Evolutionary conservation across 2,113 vertebrate species (phyloP).

Genomic region (Mola mola): DNA sequence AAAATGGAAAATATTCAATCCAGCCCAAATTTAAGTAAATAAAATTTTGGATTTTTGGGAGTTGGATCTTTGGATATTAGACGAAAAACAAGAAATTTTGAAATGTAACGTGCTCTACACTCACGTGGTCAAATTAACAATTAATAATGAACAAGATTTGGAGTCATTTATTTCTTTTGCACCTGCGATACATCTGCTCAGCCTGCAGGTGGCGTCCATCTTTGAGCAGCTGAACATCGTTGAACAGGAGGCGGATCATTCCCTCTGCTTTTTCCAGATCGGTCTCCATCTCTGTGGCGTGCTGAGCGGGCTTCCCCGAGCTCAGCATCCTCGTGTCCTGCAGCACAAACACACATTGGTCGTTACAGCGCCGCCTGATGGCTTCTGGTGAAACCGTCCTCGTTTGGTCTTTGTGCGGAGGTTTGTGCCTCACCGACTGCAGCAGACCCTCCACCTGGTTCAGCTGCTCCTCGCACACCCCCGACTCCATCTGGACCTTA

Average conservation of each 20-base stretch:
- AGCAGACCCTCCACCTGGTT: constrained; percentile 92
- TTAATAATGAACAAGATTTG: too few relatives aligned
- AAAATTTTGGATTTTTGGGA: too few relatives aligned
- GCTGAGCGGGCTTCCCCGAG: constrained; percentile 82
- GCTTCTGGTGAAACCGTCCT: too few relatives aligned
- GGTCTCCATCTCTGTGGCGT: constrained; percentile 83
- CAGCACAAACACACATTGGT: background rate
- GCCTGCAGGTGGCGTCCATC: constrained; percentile 95
- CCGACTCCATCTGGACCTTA: constrained; percentile 96
- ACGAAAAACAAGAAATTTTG: too few relatives aligned
- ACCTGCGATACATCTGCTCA: constrained; percentile 98
- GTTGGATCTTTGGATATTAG: too few relatives aligned
- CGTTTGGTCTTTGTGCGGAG: too few relatives aligned
- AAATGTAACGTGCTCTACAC: too few relatives aligned
- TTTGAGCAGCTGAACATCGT: constrained; percentile 92
- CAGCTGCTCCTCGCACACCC: constrained; percentile 95
- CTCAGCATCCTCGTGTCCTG: constrained; percentile 89
- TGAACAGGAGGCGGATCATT: constrained; percentile 93
- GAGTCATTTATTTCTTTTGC: background rate
- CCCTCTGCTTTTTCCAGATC: constrained; percentile 91
- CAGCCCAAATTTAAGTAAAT: too few relatives aligned
- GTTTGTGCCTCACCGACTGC: constrained; percentile 83
- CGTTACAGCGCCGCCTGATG: background rate
- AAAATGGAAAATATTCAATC: too few relatives aligned
- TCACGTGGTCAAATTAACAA: too few relatives aligned